Evolutionary conservation across 2,113 vertebrate species (phyloP).

Genomic region (Cebus imitator): DNA sequence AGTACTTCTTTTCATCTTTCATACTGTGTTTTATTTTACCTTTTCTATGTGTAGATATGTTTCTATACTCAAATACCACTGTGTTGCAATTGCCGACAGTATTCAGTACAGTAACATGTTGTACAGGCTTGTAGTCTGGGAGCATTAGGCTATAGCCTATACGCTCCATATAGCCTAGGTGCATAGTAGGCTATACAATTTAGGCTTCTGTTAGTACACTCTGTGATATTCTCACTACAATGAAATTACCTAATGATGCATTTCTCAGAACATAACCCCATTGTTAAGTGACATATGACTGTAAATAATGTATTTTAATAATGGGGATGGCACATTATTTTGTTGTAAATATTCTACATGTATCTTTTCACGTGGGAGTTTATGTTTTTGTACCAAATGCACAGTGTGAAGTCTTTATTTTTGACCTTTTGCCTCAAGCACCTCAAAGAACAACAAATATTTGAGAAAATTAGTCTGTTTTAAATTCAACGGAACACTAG

Average conservation of each 20-base stretch:
- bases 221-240: neutral
- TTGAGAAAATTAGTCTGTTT: neutral
- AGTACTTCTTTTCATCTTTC: neutral
- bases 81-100: neutral
- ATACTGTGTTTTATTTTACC: neutral
- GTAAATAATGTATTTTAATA: neutral
- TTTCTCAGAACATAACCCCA: neutral
- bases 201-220: neutral
- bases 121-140: neutral
- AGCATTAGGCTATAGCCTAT: neutral
- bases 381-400: neutral
- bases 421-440: neutral
- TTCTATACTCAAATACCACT: neutral
- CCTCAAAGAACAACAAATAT: neutral
- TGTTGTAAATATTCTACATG: neutral
- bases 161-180: neutral
- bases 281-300: neutral
- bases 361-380: neutral
- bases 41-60: neutral
- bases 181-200: neutral
- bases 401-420: neutral
- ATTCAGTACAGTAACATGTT: neutral
- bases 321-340: neutral
- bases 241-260: neutral
- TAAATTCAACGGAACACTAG: neutral